These are phyloP conservation scores for Larimichthys crocea DNA, from an alignment of 2,113 vertebrate genomes.

Conservation along the genomic window DNA sequence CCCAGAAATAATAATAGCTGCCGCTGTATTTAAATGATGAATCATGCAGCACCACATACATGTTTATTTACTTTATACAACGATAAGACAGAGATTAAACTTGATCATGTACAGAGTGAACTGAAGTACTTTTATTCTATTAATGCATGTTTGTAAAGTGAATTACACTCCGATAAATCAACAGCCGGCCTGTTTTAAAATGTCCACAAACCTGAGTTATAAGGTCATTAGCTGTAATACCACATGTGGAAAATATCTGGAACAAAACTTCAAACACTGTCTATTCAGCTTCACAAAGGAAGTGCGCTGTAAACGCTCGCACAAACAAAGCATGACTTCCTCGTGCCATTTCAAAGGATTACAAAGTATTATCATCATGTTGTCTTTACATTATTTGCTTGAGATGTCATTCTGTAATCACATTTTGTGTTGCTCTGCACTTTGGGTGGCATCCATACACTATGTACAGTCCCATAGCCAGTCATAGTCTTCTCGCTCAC, in stretches of 20 bases:
- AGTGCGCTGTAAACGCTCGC: constrained; percentile 17
- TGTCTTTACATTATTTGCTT: constrained; percentile 20
- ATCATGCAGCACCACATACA: constrained; percentile 17
- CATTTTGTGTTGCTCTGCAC: neutral
- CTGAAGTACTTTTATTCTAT: constrained; percentile 25
- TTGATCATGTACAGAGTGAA: constrained; percentile 26
- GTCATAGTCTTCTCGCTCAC: neutral
- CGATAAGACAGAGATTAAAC: constrained; percentile 44
- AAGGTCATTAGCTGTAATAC: constrained; percentile 54
- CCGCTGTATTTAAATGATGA: constrained; percentile 44
- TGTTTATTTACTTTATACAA: constrained; percentile 49
- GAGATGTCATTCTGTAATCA: constrained; percentile 7
- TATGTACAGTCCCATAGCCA: neutral
- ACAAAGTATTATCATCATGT: constrained; percentile 38
- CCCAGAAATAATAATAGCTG: constrained; percentile 42
- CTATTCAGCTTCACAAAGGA: constrained; percentile 42
- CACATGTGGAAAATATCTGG: constrained; percentile 61
- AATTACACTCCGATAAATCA: constrained; percentile 65
- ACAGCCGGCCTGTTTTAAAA: constrained; percentile 50
- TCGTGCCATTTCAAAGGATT: constrained; percentile 37
- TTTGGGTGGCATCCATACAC: neutral
- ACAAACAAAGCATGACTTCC: constrained; percentile 43
- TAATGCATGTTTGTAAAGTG: constrained; percentile 57
- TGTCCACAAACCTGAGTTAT: constrained; percentile 67
- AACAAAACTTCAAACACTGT: constrained; percentile 44